Base-by-base conservation (phyloP, 1,140 invertebrate species). In the Atta colombica region DNA sequence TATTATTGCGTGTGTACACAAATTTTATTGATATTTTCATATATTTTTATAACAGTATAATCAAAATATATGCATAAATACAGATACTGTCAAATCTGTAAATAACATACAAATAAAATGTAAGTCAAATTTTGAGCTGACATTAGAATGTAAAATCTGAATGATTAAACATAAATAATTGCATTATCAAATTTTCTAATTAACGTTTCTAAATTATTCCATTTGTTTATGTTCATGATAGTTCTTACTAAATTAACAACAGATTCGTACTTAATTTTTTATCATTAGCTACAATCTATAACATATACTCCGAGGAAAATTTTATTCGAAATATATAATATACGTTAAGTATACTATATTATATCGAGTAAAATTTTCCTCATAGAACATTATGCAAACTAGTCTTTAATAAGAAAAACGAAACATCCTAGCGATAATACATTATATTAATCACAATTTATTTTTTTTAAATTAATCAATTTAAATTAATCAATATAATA, bases 1-100 rank as follows among this genome's bases (percentile, higher is more conserved):
- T 2, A 68, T 51, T 51, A 2, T 80, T 51, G 49, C 6, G 8
- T 61, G n/a, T 60, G 7, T 49, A 60, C 12, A 84, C n/a, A 84
- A 35, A 49, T 49, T 89, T 89, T 89, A 89, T 89, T 87, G 7
- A 39, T 28, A 77, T 89, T 14, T 31, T 60, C 51, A 77, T 69
- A 61, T 63, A 81, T 51, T 63, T 61, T 74, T 55, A 51, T 85
- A 89, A 84, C 72, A 65, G 21, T 7, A 2, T 53, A 21, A 74
- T n/a, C 77, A 89, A 87, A 87, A 71, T 87, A 69, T 12, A 69
- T n/a, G 78, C 35, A 53, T 53, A 39, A 10, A 12, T 45, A 45
- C 39, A 45, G 8, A 45, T 45, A 45, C 8, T 45, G 39, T 45
- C 8, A 45, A 10, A 7, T 45, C 1, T 45, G 12, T 51, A 77